A percentile compares a stretch with the other conserved stretches of the same genome.
Evolutionary conservation across 2,113 vertebrate species (phyloP).

Genomic region (Mixornis gularis): DNA sequence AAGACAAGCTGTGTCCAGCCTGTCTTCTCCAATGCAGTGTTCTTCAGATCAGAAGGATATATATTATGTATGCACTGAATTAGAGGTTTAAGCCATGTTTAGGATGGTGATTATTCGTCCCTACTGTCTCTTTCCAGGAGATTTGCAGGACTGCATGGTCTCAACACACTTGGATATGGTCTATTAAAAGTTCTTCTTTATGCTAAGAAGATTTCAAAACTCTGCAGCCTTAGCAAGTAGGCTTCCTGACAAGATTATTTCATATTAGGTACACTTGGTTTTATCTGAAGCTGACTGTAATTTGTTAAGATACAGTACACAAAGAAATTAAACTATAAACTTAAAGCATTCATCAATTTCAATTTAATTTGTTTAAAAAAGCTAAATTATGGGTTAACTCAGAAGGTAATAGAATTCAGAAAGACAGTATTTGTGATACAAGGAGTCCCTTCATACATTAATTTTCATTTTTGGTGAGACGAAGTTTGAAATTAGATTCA

Average conservation of each 20-base stretch:
- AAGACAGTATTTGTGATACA: constrained; percentile 33
- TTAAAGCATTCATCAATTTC: constrained; percentile 48
- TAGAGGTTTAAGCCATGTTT: background rate
- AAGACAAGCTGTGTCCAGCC: background rate
- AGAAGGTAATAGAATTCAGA: constrained; percentile 46
- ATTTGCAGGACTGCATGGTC: background rate
- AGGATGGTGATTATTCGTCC: background rate
- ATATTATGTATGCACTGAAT: background rate
- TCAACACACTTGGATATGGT: background rate
- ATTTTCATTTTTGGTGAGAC: constrained; percentile 72
- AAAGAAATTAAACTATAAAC: constrained; percentile 40
- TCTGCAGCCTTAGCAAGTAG: constrained; percentile 6
- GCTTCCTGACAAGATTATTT: constrained; percentile 19
- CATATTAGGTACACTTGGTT: background rate
- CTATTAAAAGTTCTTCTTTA: constrained; percentile 18
- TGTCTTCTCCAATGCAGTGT: background rate
- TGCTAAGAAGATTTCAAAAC: constrained; percentile 27
- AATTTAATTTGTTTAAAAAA: constrained; percentile 61
- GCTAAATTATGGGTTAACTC: constrained; percentile 46
- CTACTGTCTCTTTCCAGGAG: background rate
- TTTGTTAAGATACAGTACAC: constrained; percentile 34
- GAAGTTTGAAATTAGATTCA: constrained; percentile 75
- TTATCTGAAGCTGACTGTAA: constrained; percentile 5
- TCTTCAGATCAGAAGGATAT: background rate
- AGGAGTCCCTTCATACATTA: constrained; percentile 64